These are phyloP conservation scores for Choristoneura rosaceana DNA, from an alignment of 2,888 invertebrate genomes.

Conservation along the genomic window DNA sequence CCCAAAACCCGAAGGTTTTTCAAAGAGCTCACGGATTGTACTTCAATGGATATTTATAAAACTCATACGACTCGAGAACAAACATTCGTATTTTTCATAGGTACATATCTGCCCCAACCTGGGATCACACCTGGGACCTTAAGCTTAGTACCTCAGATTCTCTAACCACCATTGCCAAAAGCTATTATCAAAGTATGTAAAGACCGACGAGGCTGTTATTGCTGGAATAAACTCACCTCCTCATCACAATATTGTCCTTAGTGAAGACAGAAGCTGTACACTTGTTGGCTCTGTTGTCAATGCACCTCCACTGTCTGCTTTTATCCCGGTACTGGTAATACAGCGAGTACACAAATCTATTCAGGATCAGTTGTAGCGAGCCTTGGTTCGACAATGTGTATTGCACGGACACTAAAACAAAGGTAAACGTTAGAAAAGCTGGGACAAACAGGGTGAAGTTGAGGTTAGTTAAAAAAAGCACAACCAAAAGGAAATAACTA, in stretches of 20 bases:
- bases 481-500: not conserved
- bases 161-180: too few relatives aligned
- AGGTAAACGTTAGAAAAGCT: not conserved
- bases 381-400: constrained; percentile 75
- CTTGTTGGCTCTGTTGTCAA: constrained; percentile 63
- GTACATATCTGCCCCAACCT: too few relatives aligned
- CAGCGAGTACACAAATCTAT: constrained; percentile 71
- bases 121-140: too few relatives aligned
- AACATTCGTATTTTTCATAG: too few relatives aligned
- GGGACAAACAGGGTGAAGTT: constrained; percentile 2
- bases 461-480: constrained; percentile 8
- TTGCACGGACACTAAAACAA: constrained; percentile 52
- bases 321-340: constrained; percentile 65
- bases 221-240: constrained; percentile 58
- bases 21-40: too few relatives aligned
- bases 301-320: constrained; percentile 73
- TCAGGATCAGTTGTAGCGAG: constrained; percentile 70
- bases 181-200: too few relatives aligned
- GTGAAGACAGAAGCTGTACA: constrained; percentile 72
- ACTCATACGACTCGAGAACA: too few relatives aligned
- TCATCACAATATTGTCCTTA: constrained; percentile 63
- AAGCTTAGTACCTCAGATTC: too few relatives aligned
- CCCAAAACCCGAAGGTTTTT: too few relatives aligned
- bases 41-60: too few relatives aligned
- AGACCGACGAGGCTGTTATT: too few relatives aligned